A percentile compares a stretch with the other conserved stretches of the same genome.
Evolutionary conservation across 2,113 vertebrate genomes (phyloP).

Genomic region (Eulacestoma nigropectus): DNA sequence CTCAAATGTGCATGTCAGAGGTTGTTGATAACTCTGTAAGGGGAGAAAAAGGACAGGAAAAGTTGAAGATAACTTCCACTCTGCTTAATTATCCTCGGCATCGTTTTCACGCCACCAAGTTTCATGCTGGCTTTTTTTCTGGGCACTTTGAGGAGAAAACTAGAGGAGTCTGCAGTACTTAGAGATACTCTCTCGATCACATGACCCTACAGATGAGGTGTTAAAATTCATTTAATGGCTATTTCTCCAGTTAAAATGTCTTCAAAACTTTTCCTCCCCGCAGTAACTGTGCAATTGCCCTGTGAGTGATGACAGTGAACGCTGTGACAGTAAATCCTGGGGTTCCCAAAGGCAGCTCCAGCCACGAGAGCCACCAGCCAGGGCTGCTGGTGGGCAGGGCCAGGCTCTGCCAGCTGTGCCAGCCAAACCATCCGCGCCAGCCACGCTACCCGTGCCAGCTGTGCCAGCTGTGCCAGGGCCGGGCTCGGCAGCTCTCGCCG

Average conservation of each 20-base stretch:
- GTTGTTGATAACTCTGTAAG: not conserved
- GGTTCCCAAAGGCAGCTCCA: not conserved
- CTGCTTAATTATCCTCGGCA: not conserved
- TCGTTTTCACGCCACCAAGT: not conserved
- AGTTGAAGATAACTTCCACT: not conserved
- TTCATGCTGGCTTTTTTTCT: not conserved
- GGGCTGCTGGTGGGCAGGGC: not conserved
- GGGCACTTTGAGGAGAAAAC: not conserved
- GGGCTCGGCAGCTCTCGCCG: not conserved
- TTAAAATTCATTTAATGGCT: not conserved
- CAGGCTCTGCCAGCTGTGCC: not conserved
- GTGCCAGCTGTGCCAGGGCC: not conserved
- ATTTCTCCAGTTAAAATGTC: not conserved
- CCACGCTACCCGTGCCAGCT: fast-evolving
- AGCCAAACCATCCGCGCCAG: not conserved
- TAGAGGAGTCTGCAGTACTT: not conserved
- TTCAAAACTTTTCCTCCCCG: not conserved
- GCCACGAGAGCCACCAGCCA: not conserved
- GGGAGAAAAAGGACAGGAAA: not conserved
- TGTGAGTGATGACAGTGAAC: fast-evolving
- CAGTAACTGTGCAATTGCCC: fast-evolving
- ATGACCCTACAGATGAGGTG: not conserved
- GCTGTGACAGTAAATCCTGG: not conserved
- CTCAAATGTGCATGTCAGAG: not conserved
- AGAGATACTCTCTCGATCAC: not conserved